Percentiles rank a stretch among this genome's conserved stretches.
These are phyloP conservation scores for Crotalus tigris DNA, from an alignment of 2,113 vertebrate species.

Conservation along the genomic window DNA sequence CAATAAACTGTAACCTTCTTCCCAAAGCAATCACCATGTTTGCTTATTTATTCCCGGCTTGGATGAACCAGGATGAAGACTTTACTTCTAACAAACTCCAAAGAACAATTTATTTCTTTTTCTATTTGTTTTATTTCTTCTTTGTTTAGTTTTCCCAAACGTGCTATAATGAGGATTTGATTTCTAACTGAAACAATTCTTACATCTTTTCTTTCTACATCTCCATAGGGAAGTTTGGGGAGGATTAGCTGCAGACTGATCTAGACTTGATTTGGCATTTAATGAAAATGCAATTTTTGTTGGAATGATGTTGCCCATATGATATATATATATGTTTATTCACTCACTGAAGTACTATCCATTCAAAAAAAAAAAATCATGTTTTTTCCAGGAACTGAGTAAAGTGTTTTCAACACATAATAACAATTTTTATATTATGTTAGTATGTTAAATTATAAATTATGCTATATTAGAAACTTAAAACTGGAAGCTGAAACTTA, in stretches of 20 bases:
- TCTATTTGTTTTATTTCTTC: slow-evolving; percentile 16
- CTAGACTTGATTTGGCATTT: slow-evolving; percentile 59
- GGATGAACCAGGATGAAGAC: too few species aligned
- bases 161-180: slow-evolving; percentile 62
- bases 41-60: too few species aligned
- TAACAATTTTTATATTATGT: neutral
- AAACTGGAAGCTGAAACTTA: neutral
- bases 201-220: slow-evolving; percentile 54
- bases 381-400: slow-evolving; percentile 4
- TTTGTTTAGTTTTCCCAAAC: slow-evolving; percentile 55
- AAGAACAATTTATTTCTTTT: slow-evolving; percentile 48
- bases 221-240: slow-evolving; percentile 56
- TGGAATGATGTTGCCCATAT: slow-evolving; percentile 36
- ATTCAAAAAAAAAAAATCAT: neutral
- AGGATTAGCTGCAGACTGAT: slow-evolving; percentile 57
- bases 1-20: too few species aligned
- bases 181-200: slow-evolving; percentile 68
- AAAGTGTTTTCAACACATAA: neutral
- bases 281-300: slow-evolving; percentile 60
- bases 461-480: neutral
- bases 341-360: slow-evolving; percentile 22
- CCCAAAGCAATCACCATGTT: too few species aligned
- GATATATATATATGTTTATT: slow-evolving; percentile 32
- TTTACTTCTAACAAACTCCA: too few species aligned
- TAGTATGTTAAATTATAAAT: neutral